Conservation (phyloP, 2,888 invertebrate genomes). For the Pachymerium ferrugineum region DNA sequence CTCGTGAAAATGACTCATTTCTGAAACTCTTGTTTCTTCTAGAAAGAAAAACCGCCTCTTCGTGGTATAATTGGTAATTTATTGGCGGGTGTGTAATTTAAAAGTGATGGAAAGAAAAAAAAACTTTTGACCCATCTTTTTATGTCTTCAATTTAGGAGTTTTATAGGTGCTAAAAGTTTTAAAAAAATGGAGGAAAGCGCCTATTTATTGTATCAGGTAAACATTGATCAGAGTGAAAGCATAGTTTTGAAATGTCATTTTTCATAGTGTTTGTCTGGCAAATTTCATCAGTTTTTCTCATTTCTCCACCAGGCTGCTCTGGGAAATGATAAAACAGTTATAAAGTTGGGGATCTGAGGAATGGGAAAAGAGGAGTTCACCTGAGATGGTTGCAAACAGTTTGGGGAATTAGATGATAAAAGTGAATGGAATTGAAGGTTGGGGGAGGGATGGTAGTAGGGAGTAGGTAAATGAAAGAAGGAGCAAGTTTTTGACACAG, state of each 20-base stretch:
- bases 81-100: no score
- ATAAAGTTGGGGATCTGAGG: neutral
- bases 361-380: neutral
- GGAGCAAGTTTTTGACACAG: no score
- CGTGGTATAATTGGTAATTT: neutral
- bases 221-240: neutral
- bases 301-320: neutral
- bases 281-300: conserved; percentile 12
- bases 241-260: neutral
- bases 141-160: neutral
- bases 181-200: neutral
- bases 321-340: conserved; percentile 8
- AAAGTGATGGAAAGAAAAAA: no score
- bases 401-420: neutral
- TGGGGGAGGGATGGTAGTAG: no score
- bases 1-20: neutral
- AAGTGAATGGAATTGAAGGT: neutral
- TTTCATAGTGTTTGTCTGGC: neutral
- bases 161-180: neutral
- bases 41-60: neutral
- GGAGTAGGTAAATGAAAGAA: no score
- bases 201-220: neutral
- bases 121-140: no score
- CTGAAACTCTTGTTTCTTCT: neutral
- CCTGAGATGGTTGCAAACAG: neutral